These are phyloP conservation scores for Ochotona princeps DNA, from an alignment of 2,113 vertebrate species.

Conservation along the genomic window DNA sequence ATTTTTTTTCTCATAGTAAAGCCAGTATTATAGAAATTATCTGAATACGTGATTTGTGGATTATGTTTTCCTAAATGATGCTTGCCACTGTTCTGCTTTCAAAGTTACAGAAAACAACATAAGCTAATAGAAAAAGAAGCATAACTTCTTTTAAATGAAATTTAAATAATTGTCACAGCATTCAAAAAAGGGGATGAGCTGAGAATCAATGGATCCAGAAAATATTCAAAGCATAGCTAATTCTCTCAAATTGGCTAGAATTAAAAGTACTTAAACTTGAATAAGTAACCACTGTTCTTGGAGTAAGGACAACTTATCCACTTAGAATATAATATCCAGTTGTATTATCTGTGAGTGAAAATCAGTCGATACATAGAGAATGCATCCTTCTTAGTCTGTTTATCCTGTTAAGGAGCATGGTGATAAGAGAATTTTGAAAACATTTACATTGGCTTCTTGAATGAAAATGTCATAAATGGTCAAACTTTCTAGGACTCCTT, in stretches of 20 bases:
- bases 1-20: conserved; percentile 65
- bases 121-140: conserved; percentile 41
- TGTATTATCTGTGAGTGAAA: not conserved
- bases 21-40: conserved; percentile 65
- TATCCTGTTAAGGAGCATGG: not conserved
- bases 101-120: conserved; percentile 14
- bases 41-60: conserved; percentile 70
- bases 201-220: not conserved
- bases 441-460: not conserved
- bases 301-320: not conserved
- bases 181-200: not conserved
- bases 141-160: conserved; percentile 21
- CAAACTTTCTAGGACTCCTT: not conserved
- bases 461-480: not conserved
- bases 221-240: conserved; percentile 20
- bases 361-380: not conserved
- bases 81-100: conserved; percentile 24
- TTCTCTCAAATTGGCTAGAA: conserved; percentile 12
- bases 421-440: not conserved
- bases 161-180: not conserved
- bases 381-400: not conserved
- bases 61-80: conserved; percentile 62
- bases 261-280: conserved; percentile 3
- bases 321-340: not conserved
- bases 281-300: not conserved